phyloP scores from a whole-genome alignment of 1,140 invertebrate genomes.

The Camponotus vicinus region DNA sequence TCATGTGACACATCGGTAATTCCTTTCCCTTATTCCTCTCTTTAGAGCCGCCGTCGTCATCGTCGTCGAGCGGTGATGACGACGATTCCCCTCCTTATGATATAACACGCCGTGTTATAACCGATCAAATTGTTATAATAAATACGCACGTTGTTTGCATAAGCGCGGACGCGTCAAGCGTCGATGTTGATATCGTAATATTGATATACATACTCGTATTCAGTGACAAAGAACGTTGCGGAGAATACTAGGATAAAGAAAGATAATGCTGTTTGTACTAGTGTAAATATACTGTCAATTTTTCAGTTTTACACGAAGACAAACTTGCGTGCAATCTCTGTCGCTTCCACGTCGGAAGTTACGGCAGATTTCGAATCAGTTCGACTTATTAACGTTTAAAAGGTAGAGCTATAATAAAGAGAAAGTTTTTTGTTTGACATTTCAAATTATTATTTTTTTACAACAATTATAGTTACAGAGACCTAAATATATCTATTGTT shows the following conservation, averaged over 20 bases:
- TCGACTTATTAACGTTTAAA: constrained; percentile 22
- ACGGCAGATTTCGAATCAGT: constrained; percentile 5
- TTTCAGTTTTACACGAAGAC: neutral
- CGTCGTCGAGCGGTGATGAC: neutral
- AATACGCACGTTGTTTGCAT: constrained; percentile 10
- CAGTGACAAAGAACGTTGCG: neutral
- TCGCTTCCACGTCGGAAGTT: constrained; percentile 15
- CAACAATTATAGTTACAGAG: neutral
- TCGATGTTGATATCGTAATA: constrained; percentile 34
- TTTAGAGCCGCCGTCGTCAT: neutral
- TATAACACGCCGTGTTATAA: constrained; percentile 11
- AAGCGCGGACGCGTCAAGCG: neutral
- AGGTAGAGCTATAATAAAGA: constrained; percentile 11
- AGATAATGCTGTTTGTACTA: neutral
- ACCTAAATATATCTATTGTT: neutral
- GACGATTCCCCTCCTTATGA: neutral
- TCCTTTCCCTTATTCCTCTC: constrained; percentile 13
- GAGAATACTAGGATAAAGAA: neutral
- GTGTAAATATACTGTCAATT: neutral
- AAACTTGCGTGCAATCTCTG: constrained; percentile 28
- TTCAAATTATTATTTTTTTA: constrained; percentile 6
- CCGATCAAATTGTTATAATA: constrained; percentile 49
- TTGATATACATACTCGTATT: neutral
- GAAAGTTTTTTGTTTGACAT: neutral
- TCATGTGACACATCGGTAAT: neutral